Evolutionary conservation across 2,888 invertebrate species (phyloP), one percentile per base, ranked within the genome.

Genomic region (Thereva unica): DNA sequence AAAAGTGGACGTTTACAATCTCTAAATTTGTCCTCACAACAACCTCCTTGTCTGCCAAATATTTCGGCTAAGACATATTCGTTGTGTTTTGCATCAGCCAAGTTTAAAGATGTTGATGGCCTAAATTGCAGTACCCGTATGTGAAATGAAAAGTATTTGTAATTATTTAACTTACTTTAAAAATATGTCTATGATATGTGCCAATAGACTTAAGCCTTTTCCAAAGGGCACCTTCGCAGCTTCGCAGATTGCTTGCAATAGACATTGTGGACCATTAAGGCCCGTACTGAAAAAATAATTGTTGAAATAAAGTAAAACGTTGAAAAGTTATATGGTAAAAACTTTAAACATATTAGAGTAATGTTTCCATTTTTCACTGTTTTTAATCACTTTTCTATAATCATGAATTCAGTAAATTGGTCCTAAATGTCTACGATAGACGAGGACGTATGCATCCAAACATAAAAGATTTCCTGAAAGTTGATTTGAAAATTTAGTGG

Each of bases 211-310:
- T 73, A 85, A 84, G 73, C 82, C 83, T 67, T 80, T 78, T 38
- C 74, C 73, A 69, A 86, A 79, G 64, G 85, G 85, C 12, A 80
- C 77, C 54, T 82, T 79, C 35, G 85, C 82, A 55, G 83, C 82
- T 74, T 87, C 87, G 73, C 87, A 88, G 73, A 88, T 86, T 53
- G 84, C 82, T 72, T 85, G 80, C 59, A 86, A 80, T 67, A 87
- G 78, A 75, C 87, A 87, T 42, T 78, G 75, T 65, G 80, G 80
- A 2, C 86, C 87, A 23, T 82, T 77, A 76, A 84, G 84, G 37
- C 85, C 84, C 69, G 85, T 64, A 78, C 83, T 83, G 23, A 23
- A 23, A 23, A 23, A 23, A 2, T 23, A 23, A 23, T 2, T 2
- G 23, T 23, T 23, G 23, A 23, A 23, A 23, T 23, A 23, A 23